These are phyloP conservation scores for Plutomurus gul DNA, from an alignment of 1,140 invertebrate species.

Conservation along the genomic window DNA sequence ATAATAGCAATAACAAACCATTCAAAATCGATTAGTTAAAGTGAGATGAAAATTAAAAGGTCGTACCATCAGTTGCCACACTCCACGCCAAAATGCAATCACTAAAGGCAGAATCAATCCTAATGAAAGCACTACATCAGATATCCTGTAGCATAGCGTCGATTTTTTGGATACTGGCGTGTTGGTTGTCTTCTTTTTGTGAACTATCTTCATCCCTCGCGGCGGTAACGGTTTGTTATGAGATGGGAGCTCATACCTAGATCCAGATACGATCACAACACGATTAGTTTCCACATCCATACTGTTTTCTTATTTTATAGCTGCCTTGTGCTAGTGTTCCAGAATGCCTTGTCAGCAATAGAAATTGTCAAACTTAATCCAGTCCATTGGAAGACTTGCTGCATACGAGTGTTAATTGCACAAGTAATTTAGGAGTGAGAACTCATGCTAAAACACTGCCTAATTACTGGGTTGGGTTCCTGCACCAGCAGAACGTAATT, in stretches of 20 bases:
- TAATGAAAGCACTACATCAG: slow-evolving; percentile 40
- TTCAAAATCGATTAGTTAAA: too few species aligned
- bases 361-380: too few species aligned
- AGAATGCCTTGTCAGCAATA: too few species aligned
- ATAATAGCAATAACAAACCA: too few species aligned
- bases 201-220: neutral
- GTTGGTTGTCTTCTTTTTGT: neutral
- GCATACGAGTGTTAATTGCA: too few species aligned
- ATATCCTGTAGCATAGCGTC: slow-evolving; percentile 35
- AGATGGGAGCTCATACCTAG: neutral
- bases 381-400: too few species aligned
- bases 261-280: neutral
- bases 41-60: too few species aligned
- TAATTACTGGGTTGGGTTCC: too few species aligned
- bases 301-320: neutral
- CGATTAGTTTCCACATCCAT: neutral
- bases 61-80: slow-evolving; percentile 56
- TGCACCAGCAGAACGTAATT: too few species aligned
- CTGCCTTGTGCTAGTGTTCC: too few species aligned
- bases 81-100: slow-evolving; percentile 56
- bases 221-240: neutral
- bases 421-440: too few species aligned
- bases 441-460: too few species aligned
- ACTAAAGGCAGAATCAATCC: slow-evolving; percentile 43
- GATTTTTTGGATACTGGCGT: slow-evolving; percentile 6